Evolutionary conservation across 2,113 vertebrate genomes (phyloP), one percentile per base, ranked within the genome.

Genomic region (Gallinago undulata): DNA sequence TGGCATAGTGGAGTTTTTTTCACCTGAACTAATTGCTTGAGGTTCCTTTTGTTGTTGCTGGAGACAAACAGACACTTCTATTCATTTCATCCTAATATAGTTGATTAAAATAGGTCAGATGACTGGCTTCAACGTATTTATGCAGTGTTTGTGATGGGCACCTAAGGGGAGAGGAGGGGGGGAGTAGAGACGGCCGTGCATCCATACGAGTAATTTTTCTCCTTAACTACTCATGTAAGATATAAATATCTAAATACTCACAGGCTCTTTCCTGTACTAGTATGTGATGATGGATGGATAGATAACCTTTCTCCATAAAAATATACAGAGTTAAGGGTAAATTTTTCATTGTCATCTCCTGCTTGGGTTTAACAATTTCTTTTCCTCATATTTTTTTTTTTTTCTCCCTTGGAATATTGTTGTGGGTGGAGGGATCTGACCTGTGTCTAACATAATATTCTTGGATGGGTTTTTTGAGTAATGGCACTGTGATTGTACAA

Each of bases 291-390:
- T 90, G 83, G 92, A 96, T 91, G 77, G 70, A 91, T 84, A 86
- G 86, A 96, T 90, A 96, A 97, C 86, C 83, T 80, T 94, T 77
- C 79, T 94, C 63, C 85, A 86, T 74, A 74, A 96, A 95, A 94
- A 95, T 77, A 81, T 27, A 70, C 68, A 55, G 25, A 88, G 67
- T 77, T 74, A 90, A 63, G 79, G n/a, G 50, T 66, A 86, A 86
- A 84, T 92, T 86, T 90, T 86, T 94, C 82, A 77, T 33, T 88
- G 87, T 85, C 70, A 88, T 87, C 78, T 90, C 66, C 59, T 77
- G 63, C 67, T 90, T 41, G 67, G 59, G 47, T 76, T 91, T 43
- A 83, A 66, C 50, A 88, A 85, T 88, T 91, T 70, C n/a, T 93
- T 93, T 88, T 80, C 27, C 50, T 66, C 3, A 0, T 45, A 2